Evolutionary conservation across 2,113 vertebrate species (phyloP).

Genomic region (Chionomys nivalis): DNA sequence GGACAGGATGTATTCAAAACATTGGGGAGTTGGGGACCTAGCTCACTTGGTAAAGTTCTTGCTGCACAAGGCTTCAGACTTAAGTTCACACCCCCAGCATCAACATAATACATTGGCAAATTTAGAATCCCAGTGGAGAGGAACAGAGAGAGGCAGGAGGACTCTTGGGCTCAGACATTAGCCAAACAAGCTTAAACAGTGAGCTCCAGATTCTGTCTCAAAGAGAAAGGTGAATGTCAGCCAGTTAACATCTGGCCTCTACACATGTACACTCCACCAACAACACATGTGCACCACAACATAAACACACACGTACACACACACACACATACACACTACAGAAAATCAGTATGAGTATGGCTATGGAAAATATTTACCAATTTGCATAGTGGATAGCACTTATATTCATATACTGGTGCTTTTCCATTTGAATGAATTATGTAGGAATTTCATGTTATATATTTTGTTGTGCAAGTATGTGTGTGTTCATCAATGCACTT

Average conservation of each 20-base stretch:
- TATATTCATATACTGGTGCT: not conserved
- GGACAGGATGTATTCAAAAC: not conserved
- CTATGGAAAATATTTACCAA: slow-evolving; percentile 2
- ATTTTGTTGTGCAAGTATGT: not conserved
- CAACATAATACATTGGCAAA: not conserved
- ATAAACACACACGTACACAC: no score
- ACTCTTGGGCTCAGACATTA: not conserved
- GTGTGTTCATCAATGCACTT: not conserved
- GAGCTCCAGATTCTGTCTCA: not conserved
- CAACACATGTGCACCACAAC: not conserved
- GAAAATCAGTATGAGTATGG: not conserved
- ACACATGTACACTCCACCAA: not conserved
- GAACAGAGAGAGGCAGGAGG: no score
- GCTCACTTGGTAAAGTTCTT: no score
- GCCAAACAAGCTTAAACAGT: no score
- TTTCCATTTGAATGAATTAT: not conserved
- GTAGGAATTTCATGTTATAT: not conserved
- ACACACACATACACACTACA: not conserved
- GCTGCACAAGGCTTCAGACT: not conserved
- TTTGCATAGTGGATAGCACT: not conserved
- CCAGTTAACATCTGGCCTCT: not conserved
- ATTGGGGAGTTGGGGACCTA: no score
- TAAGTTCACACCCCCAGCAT: not conserved
- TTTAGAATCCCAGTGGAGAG: not conserved
- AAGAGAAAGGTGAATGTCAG: no score